phyloP scores from a whole-genome alignment of 2,888 invertebrate genomes.

The Harpalus rubripes region DNA sequence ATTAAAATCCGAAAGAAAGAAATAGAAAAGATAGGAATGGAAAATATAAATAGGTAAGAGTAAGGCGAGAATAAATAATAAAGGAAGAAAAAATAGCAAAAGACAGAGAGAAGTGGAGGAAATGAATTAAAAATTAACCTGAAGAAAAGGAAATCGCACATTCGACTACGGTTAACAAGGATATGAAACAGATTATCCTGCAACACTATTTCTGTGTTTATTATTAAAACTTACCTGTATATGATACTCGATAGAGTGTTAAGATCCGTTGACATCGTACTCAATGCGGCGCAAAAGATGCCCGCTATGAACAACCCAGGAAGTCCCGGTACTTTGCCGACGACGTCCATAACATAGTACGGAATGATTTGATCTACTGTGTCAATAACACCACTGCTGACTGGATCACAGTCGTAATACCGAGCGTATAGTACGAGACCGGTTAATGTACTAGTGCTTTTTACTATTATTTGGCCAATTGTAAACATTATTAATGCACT shows the following conservation, averaged over 20 bases:
- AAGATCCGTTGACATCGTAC: constrained; percentile 69
- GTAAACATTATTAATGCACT: constrained; percentile 67
- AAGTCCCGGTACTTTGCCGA: constrained; percentile 82
- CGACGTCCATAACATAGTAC: constrained; percentile 84
- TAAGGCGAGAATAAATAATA: too few relatives aligned
- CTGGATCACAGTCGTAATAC: constrained; percentile 83
- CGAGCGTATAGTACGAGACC: constrained; percentile 82
- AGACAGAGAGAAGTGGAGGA: too few relatives aligned
- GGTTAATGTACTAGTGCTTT: constrained; percentile 79
- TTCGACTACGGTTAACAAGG: too few relatives aligned
- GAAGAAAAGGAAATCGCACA: too few relatives aligned
- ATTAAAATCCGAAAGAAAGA: too few relatives aligned
- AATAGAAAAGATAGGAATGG: too few relatives aligned
- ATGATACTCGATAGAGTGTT: constrained; percentile 75
- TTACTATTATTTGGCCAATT: constrained; percentile 80
- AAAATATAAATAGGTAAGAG: too few relatives aligned
- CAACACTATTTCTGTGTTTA: too few relatives aligned
- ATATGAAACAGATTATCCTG: too few relatives aligned
- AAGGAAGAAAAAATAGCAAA: too few relatives aligned
- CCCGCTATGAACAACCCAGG: constrained; percentile 87
- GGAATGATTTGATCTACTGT: constrained; percentile 81
- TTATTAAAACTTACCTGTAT: constrained; percentile 72
- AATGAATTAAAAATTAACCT: too few relatives aligned
- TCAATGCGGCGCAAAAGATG: constrained; percentile 85
- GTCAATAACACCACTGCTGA: constrained; percentile 79